A percentile compares a stretch with the other conserved stretches of the same genome.
phyloP scores from a whole-genome alignment of 2,797 vertebrate species.

The Acanthornis magna region DNA sequence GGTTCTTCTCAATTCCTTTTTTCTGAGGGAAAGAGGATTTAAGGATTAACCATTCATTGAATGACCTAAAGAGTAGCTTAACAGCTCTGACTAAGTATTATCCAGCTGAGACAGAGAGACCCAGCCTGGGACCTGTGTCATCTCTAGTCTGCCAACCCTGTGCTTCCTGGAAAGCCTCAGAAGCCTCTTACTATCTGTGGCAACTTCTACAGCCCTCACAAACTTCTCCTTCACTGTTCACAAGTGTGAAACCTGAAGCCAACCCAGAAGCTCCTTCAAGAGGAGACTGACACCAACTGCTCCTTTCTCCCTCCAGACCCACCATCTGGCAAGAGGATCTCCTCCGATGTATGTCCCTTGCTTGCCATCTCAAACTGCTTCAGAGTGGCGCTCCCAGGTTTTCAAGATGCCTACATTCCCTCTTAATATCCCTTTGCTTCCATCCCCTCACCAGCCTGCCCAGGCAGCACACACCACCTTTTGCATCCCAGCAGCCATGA shows the following conservation, averaged over 20 bases:
- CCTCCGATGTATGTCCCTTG: background rate
- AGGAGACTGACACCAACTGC: background rate
- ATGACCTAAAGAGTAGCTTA: background rate
- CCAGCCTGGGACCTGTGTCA: background rate
- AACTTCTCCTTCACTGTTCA: background rate
- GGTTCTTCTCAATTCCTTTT: constrained; percentile 96
- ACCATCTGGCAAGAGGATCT: background rate
- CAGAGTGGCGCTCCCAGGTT: background rate
- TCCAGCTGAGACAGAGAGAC: background rate
- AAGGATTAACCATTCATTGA: constrained; percentile 26
- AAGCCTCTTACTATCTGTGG: background rate
- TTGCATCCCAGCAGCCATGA: background rate
- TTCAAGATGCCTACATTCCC: background rate
- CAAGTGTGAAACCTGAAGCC: background rate
- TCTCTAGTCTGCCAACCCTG: background rate
- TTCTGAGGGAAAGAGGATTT: constrained; percentile 76
- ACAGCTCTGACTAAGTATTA: background rate
- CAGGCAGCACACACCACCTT: background rate
- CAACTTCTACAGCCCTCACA: background rate
- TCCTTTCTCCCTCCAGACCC: background rate
- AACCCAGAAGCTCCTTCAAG: background rate
- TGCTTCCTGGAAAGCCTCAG: background rate
- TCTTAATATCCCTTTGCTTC: background rate
- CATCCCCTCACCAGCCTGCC: background rate
- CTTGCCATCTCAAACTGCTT: background rate